These are phyloP conservation scores for Oscheius sp. DNA, from an alignment of 1,140 invertebrate genomes.

Conservation along the genomic window DNA sequence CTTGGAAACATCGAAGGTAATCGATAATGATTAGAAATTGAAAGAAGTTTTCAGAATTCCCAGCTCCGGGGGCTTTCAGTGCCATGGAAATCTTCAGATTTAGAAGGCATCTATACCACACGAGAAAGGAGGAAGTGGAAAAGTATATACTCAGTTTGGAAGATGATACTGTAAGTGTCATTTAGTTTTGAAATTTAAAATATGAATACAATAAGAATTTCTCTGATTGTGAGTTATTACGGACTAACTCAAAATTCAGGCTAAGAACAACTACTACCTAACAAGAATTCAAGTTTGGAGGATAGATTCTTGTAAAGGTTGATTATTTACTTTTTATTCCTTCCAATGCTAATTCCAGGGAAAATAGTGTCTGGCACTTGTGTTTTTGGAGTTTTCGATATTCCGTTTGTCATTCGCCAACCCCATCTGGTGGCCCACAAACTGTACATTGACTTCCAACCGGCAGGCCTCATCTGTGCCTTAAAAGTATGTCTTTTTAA, in stretches of 20 bases:
- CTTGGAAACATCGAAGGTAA: slow-evolving; percentile 3
- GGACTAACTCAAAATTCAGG: too few relatives aligned
- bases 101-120: background rate
- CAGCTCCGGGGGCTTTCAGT: background rate
- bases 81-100: background rate
- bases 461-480: slow-evolving; percentile 42
- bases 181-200: too few relatives aligned
- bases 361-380: slow-evolving; percentile 22
- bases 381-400: slow-evolving; percentile 28
- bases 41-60: background rate
- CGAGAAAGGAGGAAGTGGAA: background rate
- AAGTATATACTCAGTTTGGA: background rate
- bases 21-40: background rate
- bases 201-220: too few relatives aligned
- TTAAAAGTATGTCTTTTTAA: slow-evolving; percentile 22
- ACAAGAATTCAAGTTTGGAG: background rate
- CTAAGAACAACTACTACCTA: background rate
- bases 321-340: background rate
- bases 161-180: too few relatives aligned
- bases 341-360: background rate
- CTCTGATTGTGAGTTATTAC: too few relatives aligned
- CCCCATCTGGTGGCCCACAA: slow-evolving; percentile 38
- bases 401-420: slow-evolving; percentile 14
- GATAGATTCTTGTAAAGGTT: background rate
- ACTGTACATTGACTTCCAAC: slow-evolving; percentile 37